Base-by-base conservation (phyloP, 2,888 invertebrate species). In the Limnephilus lunatus region DNA sequence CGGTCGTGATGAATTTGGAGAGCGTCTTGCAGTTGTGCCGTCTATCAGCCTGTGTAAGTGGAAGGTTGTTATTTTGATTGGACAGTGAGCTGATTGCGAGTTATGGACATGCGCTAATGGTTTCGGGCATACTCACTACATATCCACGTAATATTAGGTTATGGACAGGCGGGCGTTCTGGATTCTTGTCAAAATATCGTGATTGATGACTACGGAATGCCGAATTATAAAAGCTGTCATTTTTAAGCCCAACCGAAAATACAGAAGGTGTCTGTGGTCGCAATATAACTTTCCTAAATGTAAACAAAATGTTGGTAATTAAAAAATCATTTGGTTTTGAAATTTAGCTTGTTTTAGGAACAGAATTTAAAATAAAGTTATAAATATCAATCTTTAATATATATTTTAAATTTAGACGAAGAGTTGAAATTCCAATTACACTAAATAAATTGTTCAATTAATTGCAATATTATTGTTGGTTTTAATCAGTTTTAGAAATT, bases 81-180 rank as follows among this genome's bases (percentile, higher is more conserved):
- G 88, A 80, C 88, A 68, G 88, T 88, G 30, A 88, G 88, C 35
- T 88, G 88, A 88, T 88, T 88, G 32, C 88, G 88, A 86, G 88
- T 88, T 88, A 88, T 88, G 68, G 88, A 88, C 88, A 88, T 88
- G 88, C 31, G 80, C 68, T 68, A 68, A 88, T 88, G 88, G 88
- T 53, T 80, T 88, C 14, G 88, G 80, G 68, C 31, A 25, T 30
- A 15, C 35, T 68, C 68, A 68, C 68, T n/a, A 68, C n/a, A 68
- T 68, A 68, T 35, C 15, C 5, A 30, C 48, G 35, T 39, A 48
- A 86, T 44, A 86, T 68, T 44, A 48, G 44, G 30, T 86, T 86
- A 83, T 48, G 2, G n/a, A 48, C 68, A 3, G 39, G 25, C 44
- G 86, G 86, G 86, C 44, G 86, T 44, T 86, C 35, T 86, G 30